phyloP scores from a whole-genome alignment of 2,113 vertebrate species.

The Coreoperca whiteheadi region DNA sequence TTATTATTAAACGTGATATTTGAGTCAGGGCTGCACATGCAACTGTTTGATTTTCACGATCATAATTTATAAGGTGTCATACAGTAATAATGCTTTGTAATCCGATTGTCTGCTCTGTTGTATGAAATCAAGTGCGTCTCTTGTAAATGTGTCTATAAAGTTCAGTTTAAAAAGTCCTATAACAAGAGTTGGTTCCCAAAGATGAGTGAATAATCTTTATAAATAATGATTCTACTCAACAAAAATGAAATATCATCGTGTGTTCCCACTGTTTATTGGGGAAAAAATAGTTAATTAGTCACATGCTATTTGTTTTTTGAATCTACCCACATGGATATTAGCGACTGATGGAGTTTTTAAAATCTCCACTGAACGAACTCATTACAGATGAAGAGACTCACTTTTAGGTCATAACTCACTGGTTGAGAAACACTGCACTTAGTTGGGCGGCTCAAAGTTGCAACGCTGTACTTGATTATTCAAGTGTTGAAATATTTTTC shows the following conservation, averaged over 20 bases:
- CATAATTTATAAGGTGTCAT: background rate
- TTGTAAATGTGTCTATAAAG: background rate
- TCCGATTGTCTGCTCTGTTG: background rate
- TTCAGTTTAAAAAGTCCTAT: background rate
- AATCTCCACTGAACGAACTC: background rate
- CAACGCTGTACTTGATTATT: background rate
- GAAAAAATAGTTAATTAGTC: too few species aligned
- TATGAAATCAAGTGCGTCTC: background rate
- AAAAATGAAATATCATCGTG: background rate
- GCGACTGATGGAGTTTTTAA: background rate
- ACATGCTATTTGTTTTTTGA: background rate
- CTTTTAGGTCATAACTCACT: constrained; percentile 30
- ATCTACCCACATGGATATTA: background rate
- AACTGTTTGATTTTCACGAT: background rate
- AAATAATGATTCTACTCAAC: background rate
- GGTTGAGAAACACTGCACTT: constrained; percentile 21
- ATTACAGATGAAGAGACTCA: background rate
- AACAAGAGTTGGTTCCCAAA: background rate
- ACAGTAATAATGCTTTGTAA: background rate
- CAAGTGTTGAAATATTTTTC: constrained; percentile 12
- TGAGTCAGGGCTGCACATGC: too few species aligned
- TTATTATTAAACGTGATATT: background rate
- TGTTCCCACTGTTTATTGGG: background rate
- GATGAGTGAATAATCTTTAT: background rate
- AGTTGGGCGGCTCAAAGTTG: background rate